Conservation (phyloP, 2,888 invertebrate genomes). For the Eledone cirrhosa region DNA sequence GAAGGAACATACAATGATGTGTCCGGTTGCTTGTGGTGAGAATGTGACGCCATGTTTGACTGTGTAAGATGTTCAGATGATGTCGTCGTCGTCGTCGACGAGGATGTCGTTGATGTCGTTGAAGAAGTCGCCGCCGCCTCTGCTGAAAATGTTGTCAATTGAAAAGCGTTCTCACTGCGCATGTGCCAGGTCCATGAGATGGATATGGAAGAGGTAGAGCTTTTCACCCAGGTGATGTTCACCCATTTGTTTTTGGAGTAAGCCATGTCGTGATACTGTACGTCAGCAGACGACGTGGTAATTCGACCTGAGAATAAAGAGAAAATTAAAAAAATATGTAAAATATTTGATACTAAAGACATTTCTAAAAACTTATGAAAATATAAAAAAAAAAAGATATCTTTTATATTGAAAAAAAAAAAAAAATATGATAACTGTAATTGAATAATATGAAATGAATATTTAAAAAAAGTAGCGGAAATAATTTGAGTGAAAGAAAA, state of each 20-base stretch:
- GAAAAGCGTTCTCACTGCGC: neutral
- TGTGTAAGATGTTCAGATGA: neutral
- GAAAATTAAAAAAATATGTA: neutral
- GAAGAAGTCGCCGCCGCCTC: neutral
- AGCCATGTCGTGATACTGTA: neutral
- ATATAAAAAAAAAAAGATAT: too few species aligned
- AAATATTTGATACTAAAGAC: neutral
- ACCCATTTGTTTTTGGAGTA: neutral
- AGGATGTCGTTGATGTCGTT: neutral
- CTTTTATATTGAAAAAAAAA: too few species aligned
- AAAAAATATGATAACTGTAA: too few species aligned
- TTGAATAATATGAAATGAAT: too few species aligned
- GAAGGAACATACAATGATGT: neutral
- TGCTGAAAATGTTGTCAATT: neutral
- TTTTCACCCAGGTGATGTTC: constrained; percentile 10
- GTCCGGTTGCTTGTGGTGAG: neutral
- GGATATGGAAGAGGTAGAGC: neutral
- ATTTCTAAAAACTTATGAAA: neutral
- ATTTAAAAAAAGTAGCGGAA: too few species aligned
- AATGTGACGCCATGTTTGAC: too few species aligned
- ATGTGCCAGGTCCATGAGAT: constrained; percentile 8
- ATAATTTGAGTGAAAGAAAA: too few species aligned
- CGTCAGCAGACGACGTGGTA: neutral
- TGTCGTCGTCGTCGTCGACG: neutral
- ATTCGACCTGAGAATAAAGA: neutral